Percentiles rank a stretch among this genome's conserved stretches.
Conservation (phyloP, 2,888 invertebrate species). For the Xestia c-nigrum region DNA sequence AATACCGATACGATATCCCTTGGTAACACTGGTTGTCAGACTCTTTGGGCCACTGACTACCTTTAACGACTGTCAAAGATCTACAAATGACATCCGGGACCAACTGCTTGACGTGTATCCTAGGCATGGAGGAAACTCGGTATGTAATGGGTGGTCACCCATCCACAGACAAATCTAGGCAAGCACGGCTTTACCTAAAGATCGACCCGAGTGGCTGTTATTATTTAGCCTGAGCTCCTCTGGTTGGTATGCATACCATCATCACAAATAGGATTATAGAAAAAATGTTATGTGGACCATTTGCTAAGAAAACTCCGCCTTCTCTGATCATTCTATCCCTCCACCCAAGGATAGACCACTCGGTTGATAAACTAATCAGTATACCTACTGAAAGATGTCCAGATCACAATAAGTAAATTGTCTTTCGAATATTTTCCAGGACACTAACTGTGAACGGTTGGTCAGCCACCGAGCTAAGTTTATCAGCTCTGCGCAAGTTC, state of each 20-base stretch:
- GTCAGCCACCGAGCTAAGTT: constrained; percentile 92
- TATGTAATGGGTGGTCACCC: too few relatives aligned
- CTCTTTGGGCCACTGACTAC: too few relatives aligned
- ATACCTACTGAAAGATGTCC: not conserved
- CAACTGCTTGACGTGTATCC: too few relatives aligned
- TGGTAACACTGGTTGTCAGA: too few relatives aligned
- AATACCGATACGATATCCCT: too few relatives aligned
- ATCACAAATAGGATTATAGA: not conserved
- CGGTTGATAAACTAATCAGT: not conserved
- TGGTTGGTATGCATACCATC: constrained; percentile 67
- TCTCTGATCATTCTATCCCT: not conserved
- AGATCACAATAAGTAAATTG: not conserved
- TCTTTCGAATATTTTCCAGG: constrained; percentile 78
- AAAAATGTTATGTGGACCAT: not conserved
- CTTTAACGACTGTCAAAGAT: too few relatives aligned
- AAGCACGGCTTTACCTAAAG: too few relatives aligned
- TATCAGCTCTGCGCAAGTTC: constrained; percentile 93
- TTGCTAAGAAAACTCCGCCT: not conserved
- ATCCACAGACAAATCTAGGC: too few relatives aligned
- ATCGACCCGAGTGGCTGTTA: too few relatives aligned
- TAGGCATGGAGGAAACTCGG: too few relatives aligned
- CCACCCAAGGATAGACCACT: not conserved
- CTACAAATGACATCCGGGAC: too few relatives aligned
- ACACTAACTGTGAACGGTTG: constrained; percentile 92
- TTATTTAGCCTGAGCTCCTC: too few relatives aligned